These are phyloP conservation scores for Drosophila orosa DNA, from an alignment of 1,140 invertebrate species.

Conservation along the genomic window DNA sequence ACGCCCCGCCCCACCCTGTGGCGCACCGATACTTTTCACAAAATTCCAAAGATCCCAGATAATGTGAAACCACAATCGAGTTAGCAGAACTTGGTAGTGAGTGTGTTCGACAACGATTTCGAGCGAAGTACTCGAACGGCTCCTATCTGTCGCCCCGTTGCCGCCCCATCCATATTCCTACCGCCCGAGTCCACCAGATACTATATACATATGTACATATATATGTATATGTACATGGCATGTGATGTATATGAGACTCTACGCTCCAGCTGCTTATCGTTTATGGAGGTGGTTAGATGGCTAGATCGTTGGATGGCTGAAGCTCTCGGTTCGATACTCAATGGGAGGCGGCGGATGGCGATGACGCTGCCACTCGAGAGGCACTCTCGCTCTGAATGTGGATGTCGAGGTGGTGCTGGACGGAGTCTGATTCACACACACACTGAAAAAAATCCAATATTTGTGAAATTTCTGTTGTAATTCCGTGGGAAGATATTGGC, in stretches of 20 bases:
- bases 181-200: slow-evolving; percentile 9
- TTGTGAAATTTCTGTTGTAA: too few species aligned
- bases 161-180: slow-evolving; percentile 8
- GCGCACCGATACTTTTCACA: slow-evolving; percentile 43
- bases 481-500: too few species aligned
- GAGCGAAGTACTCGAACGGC: slow-evolving; percentile 47
- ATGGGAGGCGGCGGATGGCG: slow-evolving; percentile 61
- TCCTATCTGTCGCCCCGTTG: slow-evolving; percentile 44
- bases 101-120: slow-evolving; percentile 65
- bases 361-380: slow-evolving; percentile 34
- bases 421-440: slow-evolving; percentile 49
- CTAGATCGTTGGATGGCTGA: slow-evolving; percentile 23
- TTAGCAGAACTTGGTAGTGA: slow-evolving; percentile 67
- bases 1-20: not conserved
- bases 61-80: slow-evolving; percentile 62
- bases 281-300: slow-evolving; percentile 40
- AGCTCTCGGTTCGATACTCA: slow-evolving; percentile 59
- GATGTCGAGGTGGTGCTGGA: slow-evolving; percentile 3
- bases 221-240: slow-evolving; percentile 15
- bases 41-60: slow-evolving; percentile 67
- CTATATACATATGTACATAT: slow-evolving; percentile 5
- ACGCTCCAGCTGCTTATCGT: slow-evolving; percentile 66
- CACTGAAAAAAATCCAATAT: not conserved
- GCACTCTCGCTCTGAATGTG: not conserved
- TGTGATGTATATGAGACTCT: slow-evolving; percentile 3